These are phyloP conservation scores for Picathartes gymnocephalus DNA, from an alignment of 2,113 vertebrate genomes.

Conservation along the genomic window DNA sequence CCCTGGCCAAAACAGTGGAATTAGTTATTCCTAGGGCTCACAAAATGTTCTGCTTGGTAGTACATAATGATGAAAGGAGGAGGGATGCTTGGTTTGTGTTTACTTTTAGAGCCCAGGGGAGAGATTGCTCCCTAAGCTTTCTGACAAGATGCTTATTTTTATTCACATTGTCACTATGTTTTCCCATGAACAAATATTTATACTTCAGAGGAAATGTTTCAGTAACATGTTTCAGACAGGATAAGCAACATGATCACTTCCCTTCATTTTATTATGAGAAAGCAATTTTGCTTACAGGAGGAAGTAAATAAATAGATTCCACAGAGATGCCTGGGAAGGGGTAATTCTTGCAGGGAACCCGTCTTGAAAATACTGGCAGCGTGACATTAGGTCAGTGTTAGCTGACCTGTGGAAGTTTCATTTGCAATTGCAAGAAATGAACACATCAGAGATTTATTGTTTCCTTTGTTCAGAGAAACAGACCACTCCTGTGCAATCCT, in stretches of 20 bases:
- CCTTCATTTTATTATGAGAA: constrained; percentile 33
- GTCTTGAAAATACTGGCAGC: not conserved
- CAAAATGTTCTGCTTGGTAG: not conserved
- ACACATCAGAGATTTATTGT: not conserved
- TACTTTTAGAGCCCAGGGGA: not conserved
- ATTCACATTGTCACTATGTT: constrained; percentile 41
- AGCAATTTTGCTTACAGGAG: constrained; percentile 9
- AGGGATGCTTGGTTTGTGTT: not conserved
- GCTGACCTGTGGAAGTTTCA: not conserved
- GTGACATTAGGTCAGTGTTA: not conserved
- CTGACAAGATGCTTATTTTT: constrained; percentile 35
- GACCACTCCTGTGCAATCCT: not conserved
- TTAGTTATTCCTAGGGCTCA: not conserved
- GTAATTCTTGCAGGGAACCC: not conserved
- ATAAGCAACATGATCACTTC: not conserved
- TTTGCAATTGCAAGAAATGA: not conserved
- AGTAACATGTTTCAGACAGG: not conserved
- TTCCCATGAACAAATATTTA: constrained; percentile 58
- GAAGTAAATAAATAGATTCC: constrained; percentile 22
- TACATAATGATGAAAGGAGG: not conserved
- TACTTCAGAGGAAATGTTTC: constrained; percentile 35
- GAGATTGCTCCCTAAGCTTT: not conserved
- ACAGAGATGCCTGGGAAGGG: constrained; percentile 3
- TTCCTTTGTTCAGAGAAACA: not conserved
- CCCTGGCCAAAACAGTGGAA: not conserved